Conservation (phyloP, 2,113 vertebrate species). For the Sarotherodon lohbergeri region DNA sequence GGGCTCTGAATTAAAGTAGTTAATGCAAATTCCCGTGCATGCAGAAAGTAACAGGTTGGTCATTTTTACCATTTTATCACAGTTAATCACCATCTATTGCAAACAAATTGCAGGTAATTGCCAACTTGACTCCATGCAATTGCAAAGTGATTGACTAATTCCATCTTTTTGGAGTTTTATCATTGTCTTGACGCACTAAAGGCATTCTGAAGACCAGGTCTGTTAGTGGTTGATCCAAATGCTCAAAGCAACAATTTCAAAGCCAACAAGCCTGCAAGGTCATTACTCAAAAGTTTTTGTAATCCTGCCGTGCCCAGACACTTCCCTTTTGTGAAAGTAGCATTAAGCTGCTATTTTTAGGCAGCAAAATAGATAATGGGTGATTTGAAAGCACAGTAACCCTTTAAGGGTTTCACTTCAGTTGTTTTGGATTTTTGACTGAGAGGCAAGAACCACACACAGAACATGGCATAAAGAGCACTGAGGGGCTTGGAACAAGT, state of each 20-base stretch:
- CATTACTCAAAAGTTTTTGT: not conserved
- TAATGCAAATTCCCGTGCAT: not conserved
- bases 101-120: not conserved
- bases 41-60: not conserved
- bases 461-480: not conserved
- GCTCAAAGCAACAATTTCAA: not conserved
- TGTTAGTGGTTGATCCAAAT: not conserved
- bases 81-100: not conserved
- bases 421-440: not conserved
- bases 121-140: not conserved
- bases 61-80: not conserved
- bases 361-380: not conserved
- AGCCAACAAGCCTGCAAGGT: not conserved
- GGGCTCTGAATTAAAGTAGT: not conserved
- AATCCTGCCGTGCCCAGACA: not conserved
- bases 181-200: rapidly evolving
- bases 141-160: not conserved
- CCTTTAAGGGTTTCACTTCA: not conserved
- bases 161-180: not conserved
- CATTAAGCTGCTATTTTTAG: not conserved
- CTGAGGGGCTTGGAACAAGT: not conserved
- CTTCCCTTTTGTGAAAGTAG: not conserved
- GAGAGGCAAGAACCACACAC: not conserved
- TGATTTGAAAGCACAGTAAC: not conserved
- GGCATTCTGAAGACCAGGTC: not conserved